Evolutionary conservation across 2,797 vertebrate genomes (phyloP), one percentile per base, ranked within the genome.

Genomic region (Toxotes lorentzi): DNA sequence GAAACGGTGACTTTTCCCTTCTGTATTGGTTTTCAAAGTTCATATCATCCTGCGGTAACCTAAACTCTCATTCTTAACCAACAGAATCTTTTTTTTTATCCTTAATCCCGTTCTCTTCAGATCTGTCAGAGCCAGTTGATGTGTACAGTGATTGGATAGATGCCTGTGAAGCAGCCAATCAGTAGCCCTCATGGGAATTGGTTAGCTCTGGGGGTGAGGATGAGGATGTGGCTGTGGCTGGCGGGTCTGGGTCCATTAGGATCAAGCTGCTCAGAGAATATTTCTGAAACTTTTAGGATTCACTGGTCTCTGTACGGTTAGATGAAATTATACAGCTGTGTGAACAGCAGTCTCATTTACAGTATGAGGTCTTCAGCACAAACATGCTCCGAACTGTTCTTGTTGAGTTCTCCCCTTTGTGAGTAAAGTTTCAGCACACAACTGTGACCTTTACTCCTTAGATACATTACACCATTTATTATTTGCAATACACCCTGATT

Each of bases 71-170:
- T 50, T 47, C 2, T 69, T 14, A n/a, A 41, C 35, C 51, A 66
- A 12, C 24, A 60, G 21, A 35, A 16, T 13, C 23, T 16, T 34
- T 65, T 59, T 75, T 58, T 47, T 12, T 3, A 8, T 89, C 95
- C 95, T 97, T 97, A 93, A 96, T 86, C 27, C 5, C 0, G 19
- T n/a, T 5, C 27, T 76, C 79, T 14, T 45, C 88, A 98, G 97
- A 98, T 94, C 95, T 98, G 45, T 98, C 97, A 0, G 97, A 98
- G 85, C 95, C 97, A 0, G 97, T 98, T 86, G 97, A 99, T 0
- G 97, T 98, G 74, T 98, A 98, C 93, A 98, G 97, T 1, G 97
- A 98, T 56, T 99, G 97, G 97, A 99, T 99, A 73, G 97, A 99
- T 0, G 97, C 97, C 76, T 98, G 97, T 19, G 97, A 99, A 93